Evolutionary conservation across 2,797 vertebrate genomes (phyloP).

Genomic region (Avahi laniger): DNA sequence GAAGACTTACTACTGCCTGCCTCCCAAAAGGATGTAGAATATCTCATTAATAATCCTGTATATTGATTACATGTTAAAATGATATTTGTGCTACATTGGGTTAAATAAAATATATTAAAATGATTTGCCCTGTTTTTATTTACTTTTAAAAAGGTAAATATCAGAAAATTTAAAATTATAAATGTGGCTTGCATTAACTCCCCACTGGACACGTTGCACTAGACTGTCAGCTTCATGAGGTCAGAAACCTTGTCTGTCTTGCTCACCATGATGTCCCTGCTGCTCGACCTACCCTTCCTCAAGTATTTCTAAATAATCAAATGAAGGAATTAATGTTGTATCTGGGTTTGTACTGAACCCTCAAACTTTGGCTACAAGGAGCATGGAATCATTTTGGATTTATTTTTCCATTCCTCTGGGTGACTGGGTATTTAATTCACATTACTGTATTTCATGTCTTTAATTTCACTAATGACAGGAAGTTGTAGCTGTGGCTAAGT

Average conservation of each 20-base stretch:
- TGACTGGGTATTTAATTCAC: slow-evolving; percentile 26
- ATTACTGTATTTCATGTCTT: slow-evolving; percentile 46
- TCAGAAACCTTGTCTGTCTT: not conserved
- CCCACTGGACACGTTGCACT: not conserved
- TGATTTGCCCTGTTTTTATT: not conserved
- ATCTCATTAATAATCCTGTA: not conserved
- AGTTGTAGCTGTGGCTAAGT: slow-evolving; percentile 46
- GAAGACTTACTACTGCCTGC: not conserved
- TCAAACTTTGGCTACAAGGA: not conserved
- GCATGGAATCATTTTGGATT: not conserved
- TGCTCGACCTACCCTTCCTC: not conserved
- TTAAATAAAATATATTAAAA: not conserved
- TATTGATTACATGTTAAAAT: not conserved
- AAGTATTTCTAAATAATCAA: slow-evolving; percentile 4
- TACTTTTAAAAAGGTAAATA: not conserved
- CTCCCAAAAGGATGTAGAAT: not conserved
- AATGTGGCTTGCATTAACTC: not conserved
- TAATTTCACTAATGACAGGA: slow-evolving; percentile 47
- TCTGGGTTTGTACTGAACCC: not conserved
- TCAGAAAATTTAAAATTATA: slow-evolving; percentile 5
- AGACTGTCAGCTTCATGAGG: not conserved
- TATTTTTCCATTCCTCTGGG: slow-evolving; percentile 11
- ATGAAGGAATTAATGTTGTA: slow-evolving; percentile 35
- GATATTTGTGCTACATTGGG: not conserved
- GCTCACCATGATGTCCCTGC: not conserved